A percentile compares a stretch with the other conserved stretches of the same genome.
Evolutionary conservation across 2,113 vertebrate species (phyloP).

Genomic region (Phyllostomus discolor): DNA sequence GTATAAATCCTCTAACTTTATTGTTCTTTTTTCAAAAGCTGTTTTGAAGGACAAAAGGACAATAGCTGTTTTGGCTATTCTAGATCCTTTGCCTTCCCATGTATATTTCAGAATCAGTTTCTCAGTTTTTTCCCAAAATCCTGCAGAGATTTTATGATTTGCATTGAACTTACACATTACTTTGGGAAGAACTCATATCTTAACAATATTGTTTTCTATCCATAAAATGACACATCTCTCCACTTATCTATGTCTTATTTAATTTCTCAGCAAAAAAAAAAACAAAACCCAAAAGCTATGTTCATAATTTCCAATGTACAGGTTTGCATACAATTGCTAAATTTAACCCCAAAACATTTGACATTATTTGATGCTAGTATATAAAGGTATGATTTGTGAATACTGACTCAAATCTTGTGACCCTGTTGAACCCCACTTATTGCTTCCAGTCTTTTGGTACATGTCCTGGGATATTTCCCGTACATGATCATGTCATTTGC

Average conservation of each 20-base stretch:
- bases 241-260: slow-evolving; percentile 10
- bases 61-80: background rate
- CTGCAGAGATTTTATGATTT: background rate
- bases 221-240: background rate
- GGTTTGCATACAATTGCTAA: background rate
- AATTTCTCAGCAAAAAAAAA: background rate
- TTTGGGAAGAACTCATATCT: background rate
- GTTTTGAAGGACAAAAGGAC: too few relatives aligned
- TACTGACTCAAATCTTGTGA: background rate
- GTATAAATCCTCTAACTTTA: background rate
- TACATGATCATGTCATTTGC: background rate
- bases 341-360: background rate
- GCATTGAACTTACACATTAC: background rate
- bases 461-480: background rate
- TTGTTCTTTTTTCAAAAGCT: background rate
- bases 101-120: slow-evolving; percentile 18
- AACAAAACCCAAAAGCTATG: background rate
- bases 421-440: background rate
- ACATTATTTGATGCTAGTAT: background rate
- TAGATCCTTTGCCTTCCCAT: background rate
- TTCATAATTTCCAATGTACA: background rate
- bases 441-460: background rate
- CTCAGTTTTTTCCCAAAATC: slow-evolving; percentile 11
- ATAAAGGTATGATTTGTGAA: background rate
- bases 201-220: background rate